These are phyloP conservation scores for Stichopus horrens DNA, from an alignment of 53 echinoderm and acorn worm genomes.

Conservation along the genomic window DNA sequence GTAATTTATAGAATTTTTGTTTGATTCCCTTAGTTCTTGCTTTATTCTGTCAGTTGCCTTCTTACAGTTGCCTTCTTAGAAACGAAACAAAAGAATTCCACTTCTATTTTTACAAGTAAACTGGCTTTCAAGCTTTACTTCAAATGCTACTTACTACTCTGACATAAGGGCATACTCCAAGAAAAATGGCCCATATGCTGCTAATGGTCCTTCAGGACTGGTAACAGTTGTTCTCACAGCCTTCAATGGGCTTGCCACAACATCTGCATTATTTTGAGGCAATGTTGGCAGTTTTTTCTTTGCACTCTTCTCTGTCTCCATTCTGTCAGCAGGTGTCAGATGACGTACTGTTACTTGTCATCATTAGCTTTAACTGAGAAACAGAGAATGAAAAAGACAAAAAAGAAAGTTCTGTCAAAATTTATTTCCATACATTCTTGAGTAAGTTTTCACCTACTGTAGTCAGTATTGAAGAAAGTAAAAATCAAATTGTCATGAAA, in stretches of 20 bases:
- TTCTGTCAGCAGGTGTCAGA: background rate
- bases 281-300: slow-evolving; percentile 47
- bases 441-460: no score
- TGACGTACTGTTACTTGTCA: background rate
- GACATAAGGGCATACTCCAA: slow-evolving; percentile 95
- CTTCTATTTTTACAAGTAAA: no score
- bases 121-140: no score
- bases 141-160: slow-evolving; percentile 77
- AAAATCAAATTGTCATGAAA: no score
- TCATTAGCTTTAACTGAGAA: slow-evolving; percentile 21
- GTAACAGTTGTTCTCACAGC: slow-evolving; percentile 40
- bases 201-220: slow-evolving; percentile 67
- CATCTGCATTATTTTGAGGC: slow-evolving; percentile 39
- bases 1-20: no score
- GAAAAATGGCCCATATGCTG: slow-evolving; percentile 88
- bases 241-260: slow-evolving; percentile 34
- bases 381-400: background rate
- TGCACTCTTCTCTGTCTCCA: background rate
- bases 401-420: background rate
- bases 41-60: no score
- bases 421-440: no score
- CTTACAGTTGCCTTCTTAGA: no score
- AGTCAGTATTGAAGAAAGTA: no score
- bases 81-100: no score
- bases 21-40: no score